Conservation (phyloP, 1,140 invertebrate genomes). For the Brevipalpus yothersi region DNA sequence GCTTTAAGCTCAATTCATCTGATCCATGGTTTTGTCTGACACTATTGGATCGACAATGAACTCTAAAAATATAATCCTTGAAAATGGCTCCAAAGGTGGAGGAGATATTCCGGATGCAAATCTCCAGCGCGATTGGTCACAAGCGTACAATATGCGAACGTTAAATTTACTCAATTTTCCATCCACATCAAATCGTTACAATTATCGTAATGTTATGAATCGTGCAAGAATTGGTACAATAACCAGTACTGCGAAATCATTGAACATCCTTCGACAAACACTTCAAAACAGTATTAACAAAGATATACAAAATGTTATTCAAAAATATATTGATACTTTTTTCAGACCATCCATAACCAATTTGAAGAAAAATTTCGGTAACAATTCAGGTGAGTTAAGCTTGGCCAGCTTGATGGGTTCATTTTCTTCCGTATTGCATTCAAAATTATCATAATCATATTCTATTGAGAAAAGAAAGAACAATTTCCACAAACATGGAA, state of each 20-base stretch:
- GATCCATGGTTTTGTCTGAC: no score
- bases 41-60: no score
- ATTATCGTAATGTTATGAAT: not conserved
- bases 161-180: not conserved
- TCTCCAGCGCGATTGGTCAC: not conserved
- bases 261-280: conserved; percentile 43
- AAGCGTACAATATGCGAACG: not conserved
- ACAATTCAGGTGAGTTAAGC: conserved; percentile 23
- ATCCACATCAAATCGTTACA: not conserved
- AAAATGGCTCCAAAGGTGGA: not conserved
- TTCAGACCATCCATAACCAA: conserved; percentile 54
- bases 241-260: conserved; percentile 36
- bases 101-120: not conserved
- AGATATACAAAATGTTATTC: conserved; percentile 34
- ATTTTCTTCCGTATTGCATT: not conserved
- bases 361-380: conserved; percentile 42
- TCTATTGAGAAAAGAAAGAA: no score
- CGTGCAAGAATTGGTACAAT: conserved; percentile 2
- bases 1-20: no score
- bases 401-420: not conserved
- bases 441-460: no score
- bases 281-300: conserved; percentile 45
- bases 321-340: conserved; percentile 19
- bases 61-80: no score
- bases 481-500: no score